A percentile compares a stretch with the other conserved stretches of the same genome.
These are phyloP conservation scores for Stenolophus ochropezus DNA, from an alignment of 2,888 invertebrate genomes.

Conservation along the genomic window DNA sequence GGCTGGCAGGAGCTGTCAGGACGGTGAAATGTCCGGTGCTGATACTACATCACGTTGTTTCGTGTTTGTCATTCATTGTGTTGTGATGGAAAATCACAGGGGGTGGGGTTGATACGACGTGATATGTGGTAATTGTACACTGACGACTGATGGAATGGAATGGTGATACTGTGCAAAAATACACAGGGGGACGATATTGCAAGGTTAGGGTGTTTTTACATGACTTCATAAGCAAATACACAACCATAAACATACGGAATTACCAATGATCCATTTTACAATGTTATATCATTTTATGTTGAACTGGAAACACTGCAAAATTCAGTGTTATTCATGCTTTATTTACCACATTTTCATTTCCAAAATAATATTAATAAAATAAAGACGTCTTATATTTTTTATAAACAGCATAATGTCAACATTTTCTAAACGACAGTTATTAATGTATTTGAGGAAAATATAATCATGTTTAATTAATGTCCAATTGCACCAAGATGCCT, in stretches of 20 bases:
- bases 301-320: too few species aligned
- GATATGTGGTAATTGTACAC: not conserved
- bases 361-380: too few species aligned
- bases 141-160: not conserved
- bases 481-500: too few species aligned
- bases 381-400: too few species aligned
- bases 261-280: too few species aligned
- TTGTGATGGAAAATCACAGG: constrained; percentile 7
- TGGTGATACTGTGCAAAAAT: not conserved
- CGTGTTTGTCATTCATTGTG: constrained; percentile 26
- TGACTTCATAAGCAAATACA: not conserved
- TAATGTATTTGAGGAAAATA: too few species aligned
- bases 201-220: not conserved
- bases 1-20: not conserved
- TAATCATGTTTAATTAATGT: too few species aligned
- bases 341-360: too few species aligned
- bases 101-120: constrained; percentile 1
- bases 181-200: not conserved
- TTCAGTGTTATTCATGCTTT: too few species aligned
- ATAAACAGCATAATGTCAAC: too few species aligned
- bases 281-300: too few species aligned
- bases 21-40: not conserved
- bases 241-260: not conserved
- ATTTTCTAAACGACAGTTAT: too few species aligned
- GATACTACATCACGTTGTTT: constrained; percentile 22